phyloP scores from a whole-genome alignment of 2,888 invertebrate genomes.

The Phyto melanocephala region DNA sequence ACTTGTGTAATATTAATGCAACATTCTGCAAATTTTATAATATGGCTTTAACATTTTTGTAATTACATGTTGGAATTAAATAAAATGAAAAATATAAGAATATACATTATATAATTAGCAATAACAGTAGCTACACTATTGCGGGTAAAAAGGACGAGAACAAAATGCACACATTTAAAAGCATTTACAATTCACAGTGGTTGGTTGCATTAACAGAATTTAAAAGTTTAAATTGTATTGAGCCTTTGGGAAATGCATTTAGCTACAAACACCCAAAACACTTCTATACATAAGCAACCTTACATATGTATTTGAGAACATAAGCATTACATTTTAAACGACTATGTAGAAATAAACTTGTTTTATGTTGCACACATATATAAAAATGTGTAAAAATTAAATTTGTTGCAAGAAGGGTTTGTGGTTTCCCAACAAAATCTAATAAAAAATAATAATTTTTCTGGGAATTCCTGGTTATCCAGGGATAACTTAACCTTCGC shows the following conservation, averaged over 20 bases:
- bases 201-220: constrained; percentile 26
- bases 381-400: no score
- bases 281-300: no score
- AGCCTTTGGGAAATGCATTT: constrained; percentile 50
- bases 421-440: no score
- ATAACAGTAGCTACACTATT: background rate
- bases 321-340: background rate
- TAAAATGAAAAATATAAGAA: background rate
- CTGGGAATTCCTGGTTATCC: no score
- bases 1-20: background rate
- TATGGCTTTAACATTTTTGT: background rate
- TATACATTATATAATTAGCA: background rate
- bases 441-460: no score
- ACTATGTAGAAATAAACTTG: background rate
- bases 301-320: no score
- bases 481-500: no score
- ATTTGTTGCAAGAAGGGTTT: no score
- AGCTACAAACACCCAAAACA: background rate
- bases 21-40: background rate
- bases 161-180: background rate
- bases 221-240: constrained; percentile 61
- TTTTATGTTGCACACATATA: background rate
- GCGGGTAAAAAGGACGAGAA: background rate
- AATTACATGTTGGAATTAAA: constrained; percentile 25
- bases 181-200: constrained; percentile 32